Evolutionary conservation across 2,113 vertebrate genomes (phyloP).

Genomic region (Columba janthina): DNA sequence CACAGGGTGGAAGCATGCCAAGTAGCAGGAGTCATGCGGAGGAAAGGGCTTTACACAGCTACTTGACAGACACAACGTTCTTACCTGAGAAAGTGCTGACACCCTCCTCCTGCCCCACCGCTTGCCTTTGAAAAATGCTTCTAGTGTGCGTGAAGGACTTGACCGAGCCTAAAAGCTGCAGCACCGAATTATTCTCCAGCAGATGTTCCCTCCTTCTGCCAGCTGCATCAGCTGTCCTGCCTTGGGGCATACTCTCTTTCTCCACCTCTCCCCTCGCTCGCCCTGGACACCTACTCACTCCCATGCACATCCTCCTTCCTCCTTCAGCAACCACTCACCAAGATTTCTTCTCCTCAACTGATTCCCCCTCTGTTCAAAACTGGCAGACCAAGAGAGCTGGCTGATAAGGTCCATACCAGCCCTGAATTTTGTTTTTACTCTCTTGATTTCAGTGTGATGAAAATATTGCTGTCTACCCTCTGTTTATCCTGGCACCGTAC

Average conservation of each 20-base stretch:
- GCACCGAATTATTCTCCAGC: neutral
- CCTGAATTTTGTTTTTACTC: neutral
- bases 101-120: neutral
- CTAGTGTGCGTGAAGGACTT: neutral
- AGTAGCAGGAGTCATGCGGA: neutral
- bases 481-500: constrained; percentile 21
- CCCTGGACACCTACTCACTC: neutral
- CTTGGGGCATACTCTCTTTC: neutral
- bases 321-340: constrained; percentile 25
- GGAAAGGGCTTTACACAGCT: neutral
- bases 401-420: constrained; percentile 33
- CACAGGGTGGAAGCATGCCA: neutral
- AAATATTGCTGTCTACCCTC: neutral
- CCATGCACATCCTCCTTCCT: neutral
- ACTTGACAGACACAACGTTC: neutral
- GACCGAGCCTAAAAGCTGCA: neutral
- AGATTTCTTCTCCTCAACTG: constrained; percentile 7
- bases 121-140: neutral
- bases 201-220: neutral
- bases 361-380: neutral
- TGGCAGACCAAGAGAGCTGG: constrained; percentile 24
- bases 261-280: neutral
- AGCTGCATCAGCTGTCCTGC: neutral
- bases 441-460: neutral
- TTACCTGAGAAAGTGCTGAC: neutral